Evolutionary conservation across 2,888 invertebrate genomes (phyloP), one percentile per base, ranked within the genome.

Genomic region (Maniola hyperantus): DNA sequence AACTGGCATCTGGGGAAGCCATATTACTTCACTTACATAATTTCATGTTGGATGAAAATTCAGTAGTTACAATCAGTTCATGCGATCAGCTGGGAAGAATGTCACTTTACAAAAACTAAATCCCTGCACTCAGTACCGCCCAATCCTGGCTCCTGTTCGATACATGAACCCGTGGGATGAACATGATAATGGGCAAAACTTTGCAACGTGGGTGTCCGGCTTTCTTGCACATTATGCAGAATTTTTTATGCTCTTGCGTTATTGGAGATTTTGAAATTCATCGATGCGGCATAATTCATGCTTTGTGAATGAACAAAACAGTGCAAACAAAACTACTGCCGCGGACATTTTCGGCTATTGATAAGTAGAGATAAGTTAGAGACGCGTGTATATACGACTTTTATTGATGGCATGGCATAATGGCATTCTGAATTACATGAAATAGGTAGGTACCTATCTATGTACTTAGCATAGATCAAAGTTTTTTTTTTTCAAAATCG

Each of bases 121-220:
- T 87, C 84, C 76, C 76, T 70, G 80, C 77, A 70, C 65, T 67
- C 72, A 72, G 81, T 77, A 81, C 80, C 86, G 88, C 87, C 90
- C 85, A 80, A 77, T 76, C 76, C 78, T 82, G 85, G 87, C 88
- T 87, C 87, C 88, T 83, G 87, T 82, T 73, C 77, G 89, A 84
- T 81, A 90, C 82, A 81, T 76, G 89, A 91, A 83, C 87, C 88
- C 90, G 89, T 91, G 91, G 84, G 90, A 91, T 81, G 81, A 77
- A 68, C 73, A 72, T 73, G 80, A 86, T 88, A 87, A 88, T 85
- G 84, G 84, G 72, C 76, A 79, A 73, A 82, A 84, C 83, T 85
- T 82, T 65, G 83, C 91, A 68, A 86, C 91, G 91, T 92, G 91
- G 91, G 91, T 91, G 91, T 91, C 84, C 91, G 77, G 74, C 78